Conservation (phyloP, 2,113 vertebrate species). For the Petaurus breviceps region DNA sequence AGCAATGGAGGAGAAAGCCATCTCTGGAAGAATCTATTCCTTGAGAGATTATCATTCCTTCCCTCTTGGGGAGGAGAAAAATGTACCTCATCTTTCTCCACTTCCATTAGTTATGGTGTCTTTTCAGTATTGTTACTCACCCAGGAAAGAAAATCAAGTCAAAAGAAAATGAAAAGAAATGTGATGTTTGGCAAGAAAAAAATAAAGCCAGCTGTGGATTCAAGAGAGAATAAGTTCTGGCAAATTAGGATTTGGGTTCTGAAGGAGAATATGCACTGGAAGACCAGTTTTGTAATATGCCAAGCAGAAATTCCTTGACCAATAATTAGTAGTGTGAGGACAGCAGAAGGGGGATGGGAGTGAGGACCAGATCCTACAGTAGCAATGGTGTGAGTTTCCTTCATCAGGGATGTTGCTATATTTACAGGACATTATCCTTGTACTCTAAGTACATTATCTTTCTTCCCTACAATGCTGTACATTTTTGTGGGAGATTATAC, state of each 20-base stretch:
- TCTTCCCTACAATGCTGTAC: too few relatives aligned
- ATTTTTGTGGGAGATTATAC: too few relatives aligned
- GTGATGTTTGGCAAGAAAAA: not conserved
- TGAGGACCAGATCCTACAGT: not conserved
- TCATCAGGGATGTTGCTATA: not conserved
- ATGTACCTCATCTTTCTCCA: not conserved
- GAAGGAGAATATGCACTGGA: not conserved
- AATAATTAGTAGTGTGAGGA: not conserved
- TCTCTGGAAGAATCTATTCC: not conserved
- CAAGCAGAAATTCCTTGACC: not conserved
- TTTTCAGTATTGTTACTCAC: not conserved
- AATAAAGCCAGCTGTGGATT: not conserved
- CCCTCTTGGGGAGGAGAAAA: not conserved
- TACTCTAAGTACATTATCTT: too few relatives aligned
- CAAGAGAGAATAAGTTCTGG: not conserved
- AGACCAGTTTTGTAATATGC: not conserved
- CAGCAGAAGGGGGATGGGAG: not conserved
- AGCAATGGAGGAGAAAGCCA: too few relatives aligned
- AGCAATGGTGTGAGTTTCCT: not conserved
- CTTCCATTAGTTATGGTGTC: not conserved
- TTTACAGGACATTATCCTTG: not conserved
- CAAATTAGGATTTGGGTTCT: not conserved
- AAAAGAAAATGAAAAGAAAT: not conserved
- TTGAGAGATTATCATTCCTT: not conserved
- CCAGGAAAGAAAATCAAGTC: not conserved